These are phyloP conservation scores for Drosophila mulleri DNA, from an alignment of 2,888 invertebrate species.

Conservation along the genomic window DNA sequence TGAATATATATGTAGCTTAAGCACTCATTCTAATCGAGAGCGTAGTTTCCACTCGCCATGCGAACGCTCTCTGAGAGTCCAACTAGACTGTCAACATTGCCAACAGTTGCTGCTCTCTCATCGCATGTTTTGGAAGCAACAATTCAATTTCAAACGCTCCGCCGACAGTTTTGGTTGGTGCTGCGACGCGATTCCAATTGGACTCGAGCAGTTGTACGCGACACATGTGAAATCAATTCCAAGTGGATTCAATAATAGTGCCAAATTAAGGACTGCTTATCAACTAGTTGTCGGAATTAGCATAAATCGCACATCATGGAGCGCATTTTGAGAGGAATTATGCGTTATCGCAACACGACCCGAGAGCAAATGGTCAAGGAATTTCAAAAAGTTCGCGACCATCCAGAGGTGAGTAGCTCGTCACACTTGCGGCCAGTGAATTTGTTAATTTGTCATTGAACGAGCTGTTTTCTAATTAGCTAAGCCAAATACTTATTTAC, in stretches of 20 bases:
- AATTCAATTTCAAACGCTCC: conserved; percentile 62
- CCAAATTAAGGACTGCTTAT: conserved; percentile 24
- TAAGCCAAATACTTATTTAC: conserved; percentile 9
- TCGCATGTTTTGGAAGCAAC: conserved; percentile 73
- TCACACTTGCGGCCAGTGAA: conserved; percentile 11
- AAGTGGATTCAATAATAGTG: conserved; percentile 47
- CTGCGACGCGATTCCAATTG: conserved; percentile 28
- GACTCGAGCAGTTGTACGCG: conserved; percentile 14
- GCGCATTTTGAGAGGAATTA: conserved; percentile 94
- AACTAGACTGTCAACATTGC: conserved; percentile 25
- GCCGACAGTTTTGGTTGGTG: conserved; percentile 43
- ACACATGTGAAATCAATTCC: conserved; percentile 27
- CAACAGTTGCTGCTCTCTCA: conserved; percentile 34
- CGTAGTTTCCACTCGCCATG: not conserved
- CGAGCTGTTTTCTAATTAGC: not conserved
- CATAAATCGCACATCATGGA: conserved; percentile 87
- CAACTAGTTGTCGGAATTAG: conserved; percentile 3
- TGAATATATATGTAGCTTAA: not conserved
- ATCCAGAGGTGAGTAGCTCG: conserved; percentile 87
- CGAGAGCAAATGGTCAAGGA: conserved; percentile 95
- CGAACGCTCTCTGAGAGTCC: conserved; percentile 36
- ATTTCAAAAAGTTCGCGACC: conserved; percentile 94
- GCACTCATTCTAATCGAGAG: conserved; percentile 3
- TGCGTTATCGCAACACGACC: conserved; percentile 93
- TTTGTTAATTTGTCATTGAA: conserved; percentile 27